A percentile compares a stretch with the other conserved stretches of the same genome.
phyloP scores from a whole-genome alignment of 2,113 vertebrate genomes.

The Callipepla californica region DNA sequence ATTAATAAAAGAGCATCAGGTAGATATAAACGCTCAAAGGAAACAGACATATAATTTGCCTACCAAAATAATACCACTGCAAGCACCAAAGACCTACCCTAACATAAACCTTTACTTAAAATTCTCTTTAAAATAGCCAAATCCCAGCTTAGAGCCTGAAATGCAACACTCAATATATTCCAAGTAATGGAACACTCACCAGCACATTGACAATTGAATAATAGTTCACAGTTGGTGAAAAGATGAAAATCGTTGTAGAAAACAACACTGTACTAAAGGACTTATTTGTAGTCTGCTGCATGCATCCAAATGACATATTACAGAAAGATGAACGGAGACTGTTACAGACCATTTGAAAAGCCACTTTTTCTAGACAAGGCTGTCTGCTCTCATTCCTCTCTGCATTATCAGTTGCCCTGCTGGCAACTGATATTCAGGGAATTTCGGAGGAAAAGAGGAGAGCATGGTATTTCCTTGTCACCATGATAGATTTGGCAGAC shows the following conservation, averaged over 20 bases:
- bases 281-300: slow-evolving; percentile 26
- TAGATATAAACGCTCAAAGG: slow-evolving; percentile 20
- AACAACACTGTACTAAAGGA: neutral
- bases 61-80: neutral
- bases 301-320: slow-evolving; percentile 17
- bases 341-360: slow-evolving; percentile 62
- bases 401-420: slow-evolving; percentile 46
- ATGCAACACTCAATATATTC: neutral
- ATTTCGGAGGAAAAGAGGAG: slow-evolving; percentile 23
- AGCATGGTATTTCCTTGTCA: slow-evolving; percentile 53
- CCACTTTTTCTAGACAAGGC: slow-evolving; percentile 45
- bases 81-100: neutral
- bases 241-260: neutral
- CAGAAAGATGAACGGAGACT: slow-evolving; percentile 53
- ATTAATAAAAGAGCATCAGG: slow-evolving; percentile 32
- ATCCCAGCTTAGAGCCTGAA: neutral
- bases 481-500: slow-evolving; percentile 32
- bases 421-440: slow-evolving; percentile 52
- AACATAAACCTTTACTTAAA: neutral
- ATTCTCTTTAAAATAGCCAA: neutral
- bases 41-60: neutral
- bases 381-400: slow-evolving; percentile 28
- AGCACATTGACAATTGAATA: neutral
- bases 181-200: neutral
- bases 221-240: neutral